Percentiles rank a stretch among this genome's conserved stretches.
These are phyloP conservation scores for Chymomyza fuscimana DNA, from an alignment of 2,888 invertebrate genomes.

Conservation along the genomic window DNA sequence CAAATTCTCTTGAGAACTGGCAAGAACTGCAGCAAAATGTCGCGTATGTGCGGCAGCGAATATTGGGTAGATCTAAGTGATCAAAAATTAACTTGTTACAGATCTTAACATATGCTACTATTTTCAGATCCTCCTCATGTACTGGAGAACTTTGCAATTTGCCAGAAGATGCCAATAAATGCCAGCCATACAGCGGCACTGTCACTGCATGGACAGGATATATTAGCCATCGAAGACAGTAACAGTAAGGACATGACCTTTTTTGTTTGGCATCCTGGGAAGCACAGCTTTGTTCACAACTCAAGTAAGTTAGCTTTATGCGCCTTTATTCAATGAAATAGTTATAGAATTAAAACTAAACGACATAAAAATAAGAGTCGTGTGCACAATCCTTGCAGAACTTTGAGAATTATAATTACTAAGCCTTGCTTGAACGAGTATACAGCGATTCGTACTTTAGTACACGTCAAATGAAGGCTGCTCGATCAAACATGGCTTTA, in stretches of 20 bases:
- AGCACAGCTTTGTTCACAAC: conserved; percentile 53
- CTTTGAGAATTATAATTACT: background rate
- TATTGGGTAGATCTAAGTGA: conserved; percentile 46
- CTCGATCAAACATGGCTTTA: background rate
- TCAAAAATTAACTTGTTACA: background rate
- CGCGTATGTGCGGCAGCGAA: conserved; percentile 47
- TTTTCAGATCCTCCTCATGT: conserved; percentile 46
- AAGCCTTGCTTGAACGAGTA: background rate
- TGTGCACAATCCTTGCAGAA: background rate
- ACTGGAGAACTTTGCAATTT: conserved; percentile 67
- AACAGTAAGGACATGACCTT: conserved; percentile 33
- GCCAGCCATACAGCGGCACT: conserved; percentile 52
- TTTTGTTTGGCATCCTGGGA: conserved; percentile 63
- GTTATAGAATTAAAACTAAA: conserved; percentile 40
- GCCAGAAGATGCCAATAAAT: conserved; percentile 60
- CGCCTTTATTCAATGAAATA: conserved; percentile 49
- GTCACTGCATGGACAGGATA: conserved; percentile 43
- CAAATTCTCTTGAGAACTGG: conserved; percentile 29
- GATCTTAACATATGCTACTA: background rate
- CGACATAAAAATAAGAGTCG: background rate
- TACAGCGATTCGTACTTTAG: background rate
- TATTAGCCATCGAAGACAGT: conserved; percentile 56
- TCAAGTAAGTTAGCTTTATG: conserved; percentile 67
- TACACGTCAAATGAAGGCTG: background rate
- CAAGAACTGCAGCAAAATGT: conserved; percentile 40